These are phyloP conservation scores for Peromyscus polionotus DNA, from an alignment of 2,113 vertebrate genomes.

Conservation along the genomic window DNA sequence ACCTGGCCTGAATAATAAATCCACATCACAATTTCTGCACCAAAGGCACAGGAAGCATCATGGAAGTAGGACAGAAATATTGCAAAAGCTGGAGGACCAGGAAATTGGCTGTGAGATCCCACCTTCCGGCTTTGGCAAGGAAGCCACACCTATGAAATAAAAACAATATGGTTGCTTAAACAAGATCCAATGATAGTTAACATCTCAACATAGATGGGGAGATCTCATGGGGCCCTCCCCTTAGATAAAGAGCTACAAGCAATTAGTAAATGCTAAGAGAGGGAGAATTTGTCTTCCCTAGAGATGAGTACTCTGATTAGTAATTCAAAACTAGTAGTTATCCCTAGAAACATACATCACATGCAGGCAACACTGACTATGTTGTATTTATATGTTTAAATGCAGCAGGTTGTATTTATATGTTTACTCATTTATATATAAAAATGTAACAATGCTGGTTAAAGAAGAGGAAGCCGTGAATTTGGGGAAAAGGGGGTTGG, in stretches of 20 bases:
- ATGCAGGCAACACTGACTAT: background rate
- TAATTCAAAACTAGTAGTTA: background rate
- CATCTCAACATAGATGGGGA: background rate
- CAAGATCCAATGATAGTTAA: background rate
- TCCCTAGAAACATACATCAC: background rate
- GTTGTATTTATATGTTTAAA: background rate
- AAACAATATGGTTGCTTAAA: background rate
- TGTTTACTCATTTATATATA: background rate
- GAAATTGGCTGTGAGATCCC: background rate
- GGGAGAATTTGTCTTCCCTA: background rate
- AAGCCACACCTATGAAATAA: background rate
- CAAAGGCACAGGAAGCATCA: background rate
- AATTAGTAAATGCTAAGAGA: background rate
- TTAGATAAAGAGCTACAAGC: background rate
- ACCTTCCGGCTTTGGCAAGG: background rate
- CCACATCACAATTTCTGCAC: background rate
- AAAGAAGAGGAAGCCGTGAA: background rate
- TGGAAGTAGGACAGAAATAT: background rate
- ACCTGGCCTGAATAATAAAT: background rate
- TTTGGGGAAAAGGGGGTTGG: background rate
- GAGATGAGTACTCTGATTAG: background rate
- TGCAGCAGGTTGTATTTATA: background rate
- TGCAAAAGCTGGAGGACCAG: background rate
- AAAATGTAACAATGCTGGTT: background rate
- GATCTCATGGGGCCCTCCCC: background rate